Conservation (phyloP, 2,113 vertebrate species). For the Bungarus multicinctus region DNA sequence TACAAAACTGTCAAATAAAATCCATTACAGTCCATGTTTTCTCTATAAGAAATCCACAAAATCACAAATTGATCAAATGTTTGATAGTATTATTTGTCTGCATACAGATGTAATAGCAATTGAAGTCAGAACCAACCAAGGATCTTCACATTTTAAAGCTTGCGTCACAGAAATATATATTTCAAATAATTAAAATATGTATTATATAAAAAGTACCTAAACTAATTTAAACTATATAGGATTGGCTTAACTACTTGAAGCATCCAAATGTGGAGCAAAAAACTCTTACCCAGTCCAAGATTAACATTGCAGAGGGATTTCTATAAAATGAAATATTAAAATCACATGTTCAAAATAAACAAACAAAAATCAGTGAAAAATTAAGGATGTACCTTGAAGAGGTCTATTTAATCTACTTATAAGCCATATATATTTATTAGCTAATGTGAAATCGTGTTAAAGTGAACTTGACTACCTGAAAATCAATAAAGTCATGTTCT, state of each 20-base stretch:
- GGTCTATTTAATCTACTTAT: background rate
- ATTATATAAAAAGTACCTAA: background rate
- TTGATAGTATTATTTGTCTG: background rate
- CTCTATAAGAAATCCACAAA: background rate
- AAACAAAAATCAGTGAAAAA: background rate
- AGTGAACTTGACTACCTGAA: background rate
- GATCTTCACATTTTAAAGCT: too few relatives aligned
- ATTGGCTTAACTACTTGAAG: background rate
- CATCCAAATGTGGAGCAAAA: background rate
- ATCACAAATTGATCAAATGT: background rate
- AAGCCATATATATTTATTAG: background rate
- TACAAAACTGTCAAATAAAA: background rate
- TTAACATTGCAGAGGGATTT: background rate
- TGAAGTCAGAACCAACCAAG: background rate
- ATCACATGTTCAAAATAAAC: background rate
- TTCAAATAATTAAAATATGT: background rate
- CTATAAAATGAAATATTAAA: background rate
- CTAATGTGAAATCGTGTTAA: background rate
- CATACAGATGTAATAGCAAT: background rate
- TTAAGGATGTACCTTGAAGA: background rate
- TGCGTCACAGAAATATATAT: background rate
- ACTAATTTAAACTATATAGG: background rate
- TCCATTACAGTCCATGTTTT: too few relatives aligned
- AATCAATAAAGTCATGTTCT: background rate
- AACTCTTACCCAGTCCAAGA: background rate